phyloP scores from a whole-genome alignment of 2,113 vertebrate species.

The Neolamprologus modestus region DNA sequence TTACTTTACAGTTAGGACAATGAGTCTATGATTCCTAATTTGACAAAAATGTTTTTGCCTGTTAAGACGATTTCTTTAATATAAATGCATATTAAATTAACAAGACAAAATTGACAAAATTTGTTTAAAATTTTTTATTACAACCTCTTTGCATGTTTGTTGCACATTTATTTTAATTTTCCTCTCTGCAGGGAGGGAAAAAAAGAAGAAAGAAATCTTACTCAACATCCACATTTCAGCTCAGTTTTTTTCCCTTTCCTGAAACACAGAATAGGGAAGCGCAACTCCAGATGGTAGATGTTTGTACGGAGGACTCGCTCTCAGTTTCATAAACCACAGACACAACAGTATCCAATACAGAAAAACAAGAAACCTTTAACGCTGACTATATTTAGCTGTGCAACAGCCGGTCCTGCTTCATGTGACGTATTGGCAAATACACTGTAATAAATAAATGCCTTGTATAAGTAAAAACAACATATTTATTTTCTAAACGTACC shows the following conservation, averaged over 20 bases:
- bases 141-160: not conserved
- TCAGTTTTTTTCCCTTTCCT: not conserved
- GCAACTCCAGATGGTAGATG: not conserved
- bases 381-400: not conserved
- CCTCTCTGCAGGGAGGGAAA: not conserved
- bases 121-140: not conserved
- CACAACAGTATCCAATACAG: not conserved
- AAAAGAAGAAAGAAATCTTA: not conserved
- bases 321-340: not conserved
- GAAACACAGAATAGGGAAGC: not conserved
- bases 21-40: not conserved
- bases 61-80: not conserved
- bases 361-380: not conserved
- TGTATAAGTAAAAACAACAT: not conserved
- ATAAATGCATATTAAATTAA: not conserved
- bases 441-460: not conserved
- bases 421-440: not conserved
- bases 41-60: not conserved
- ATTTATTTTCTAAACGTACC: constrained; percentile 59
- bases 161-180: not conserved
- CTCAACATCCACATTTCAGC: not conserved
- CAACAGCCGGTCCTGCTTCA: not conserved
- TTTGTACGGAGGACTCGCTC: not conserved
- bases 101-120: not conserved
- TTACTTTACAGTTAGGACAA: not conserved